Evolutionary conservation across 2,888 invertebrate genomes (phyloP), one percentile per base, ranked within the genome.

Genomic region (Drosophila borborema): DNA sequence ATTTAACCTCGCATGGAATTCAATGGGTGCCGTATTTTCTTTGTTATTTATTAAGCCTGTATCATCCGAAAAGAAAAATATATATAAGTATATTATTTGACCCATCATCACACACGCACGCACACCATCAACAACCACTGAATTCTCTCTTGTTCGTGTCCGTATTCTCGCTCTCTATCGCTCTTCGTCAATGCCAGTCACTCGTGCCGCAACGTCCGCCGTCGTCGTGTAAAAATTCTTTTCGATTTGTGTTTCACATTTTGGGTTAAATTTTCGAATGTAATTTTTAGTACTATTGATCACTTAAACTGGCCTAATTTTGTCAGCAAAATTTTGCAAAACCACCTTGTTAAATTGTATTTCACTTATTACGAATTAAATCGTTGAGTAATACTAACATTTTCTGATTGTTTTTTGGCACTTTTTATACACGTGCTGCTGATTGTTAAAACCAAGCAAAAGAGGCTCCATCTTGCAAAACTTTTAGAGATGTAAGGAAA

Each of bases 381-480:
- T 75, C 55, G 69, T 77, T 20, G 14, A 70, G 65, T 65, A 75
- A 92, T 92, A 93, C 93, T 92, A 91, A 93, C 93, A 93, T 93
- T 92, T 92, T 91, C 80, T 82, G 91, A 92, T 88, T 90, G 90
- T 90, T 91, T 89, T 93, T 93, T 93, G 93, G 93, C 93, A 93
- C 93, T 93, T 92, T 92, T 91, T 90, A 91, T 90, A 93, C 93
- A 93, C 93, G 93, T 93, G 93, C 93, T 93, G 92, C 92, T 91
- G 92, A 91, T 93, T 92, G 89, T 92, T 91, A 91, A 92, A 93
- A 92, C 89, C 92, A 93, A 93, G 93, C 93, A 92, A 93, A 93
- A 92, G 85, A 89, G 92, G 92, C 91, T 90, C 91, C 91, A 92
- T 92, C 90, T 92, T 92, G 92, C 88, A 87, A 91, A 91, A 83